Percentiles rank a stretch among this genome's conserved stretches.
Evolutionary conservation across 2,113 vertebrate species (phyloP).

Genomic region (Plecotus auritus): DNA sequence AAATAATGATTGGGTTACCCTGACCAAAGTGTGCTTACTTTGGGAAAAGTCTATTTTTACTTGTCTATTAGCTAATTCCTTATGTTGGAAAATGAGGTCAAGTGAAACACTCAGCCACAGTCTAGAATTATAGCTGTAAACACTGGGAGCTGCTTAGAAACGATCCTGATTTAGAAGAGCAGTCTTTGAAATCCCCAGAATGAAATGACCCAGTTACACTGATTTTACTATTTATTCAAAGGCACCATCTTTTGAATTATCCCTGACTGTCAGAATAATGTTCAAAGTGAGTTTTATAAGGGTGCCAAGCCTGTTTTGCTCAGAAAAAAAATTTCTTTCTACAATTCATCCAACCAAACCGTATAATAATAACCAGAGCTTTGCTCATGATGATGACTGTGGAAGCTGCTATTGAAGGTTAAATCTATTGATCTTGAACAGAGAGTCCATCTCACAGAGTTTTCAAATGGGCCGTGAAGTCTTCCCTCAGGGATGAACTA

Average conservation of each 20-base stretch:
- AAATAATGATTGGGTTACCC: neutral
- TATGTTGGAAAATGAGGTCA: constrained; percentile 82
- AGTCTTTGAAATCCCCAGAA: constrained; percentile 61
- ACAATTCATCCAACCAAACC: constrained; percentile 63
- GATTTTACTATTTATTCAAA: constrained; percentile 77
- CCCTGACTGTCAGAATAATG: constrained; percentile 77
- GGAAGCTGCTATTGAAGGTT: constrained; percentile 78
- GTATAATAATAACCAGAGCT: constrained; percentile 69
- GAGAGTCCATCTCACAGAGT: constrained; percentile 79
- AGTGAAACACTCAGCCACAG: constrained; percentile 80
- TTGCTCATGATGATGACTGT: constrained; percentile 77
- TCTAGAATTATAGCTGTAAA: constrained; percentile 67
- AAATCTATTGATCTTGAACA: constrained; percentile 86
- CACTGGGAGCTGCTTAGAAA: constrained; percentile 34
- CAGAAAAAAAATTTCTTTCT: constrained; percentile 31
- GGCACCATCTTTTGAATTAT: constrained; percentile 81
- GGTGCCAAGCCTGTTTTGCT: constrained; percentile 33
- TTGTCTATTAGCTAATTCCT: constrained; percentile 65
- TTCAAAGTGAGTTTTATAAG: constrained; percentile 79
- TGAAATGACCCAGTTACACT: constrained; percentile 53
- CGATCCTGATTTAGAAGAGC: constrained; percentile 58
- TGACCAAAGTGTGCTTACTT: constrained; percentile 50
- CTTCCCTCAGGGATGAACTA: constrained; percentile 77
- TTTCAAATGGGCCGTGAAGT: constrained; percentile 64
- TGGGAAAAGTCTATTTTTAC: constrained; percentile 61